These are phyloP conservation scores for Acrobasis suavella DNA, from an alignment of 2,888 invertebrate species.

Conservation along the genomic window DNA sequence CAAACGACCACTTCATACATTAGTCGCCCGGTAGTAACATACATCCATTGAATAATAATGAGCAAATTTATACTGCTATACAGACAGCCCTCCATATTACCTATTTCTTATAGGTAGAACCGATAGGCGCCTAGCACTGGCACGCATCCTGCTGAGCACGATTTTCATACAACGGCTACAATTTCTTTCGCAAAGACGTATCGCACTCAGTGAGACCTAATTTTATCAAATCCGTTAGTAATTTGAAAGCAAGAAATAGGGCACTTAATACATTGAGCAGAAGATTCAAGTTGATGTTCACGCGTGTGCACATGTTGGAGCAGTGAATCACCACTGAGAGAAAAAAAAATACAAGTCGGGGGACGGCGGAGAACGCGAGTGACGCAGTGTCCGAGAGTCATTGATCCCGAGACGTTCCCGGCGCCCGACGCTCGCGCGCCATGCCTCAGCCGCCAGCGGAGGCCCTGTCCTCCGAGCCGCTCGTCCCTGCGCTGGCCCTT, in stretches of 20 bases:
- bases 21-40: slow-evolving; percentile 47
- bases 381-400: slow-evolving; percentile 71
- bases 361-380: slow-evolving; percentile 66
- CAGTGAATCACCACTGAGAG: slow-evolving; percentile 69
- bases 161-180: slow-evolving; percentile 38
- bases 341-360: slow-evolving; percentile 69
- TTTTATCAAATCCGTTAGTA: not conserved
- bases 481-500: slow-evolving; percentile 65
- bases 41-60: slow-evolving; percentile 68
- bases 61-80: slow-evolving; percentile 43
- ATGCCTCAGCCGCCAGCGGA: slow-evolving; percentile 60
- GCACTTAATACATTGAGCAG: not conserved
- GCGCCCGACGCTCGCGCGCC: slow-evolving; percentile 56
- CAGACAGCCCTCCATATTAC: slow-evolving; percentile 37
- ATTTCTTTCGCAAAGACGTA: slow-evolving; percentile 40
- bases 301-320: slow-evolving; percentile 65
- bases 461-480: slow-evolving; percentile 48
- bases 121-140: not conserved
- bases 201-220: not conserved
- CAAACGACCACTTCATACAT: slow-evolving; percentile 1
- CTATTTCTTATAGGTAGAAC: slow-evolving; percentile 32
- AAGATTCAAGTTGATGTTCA: slow-evolving; percentile 33
- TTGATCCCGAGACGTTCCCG: slow-evolving; percentile 77
- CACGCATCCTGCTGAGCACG: slow-evolving; percentile 15
- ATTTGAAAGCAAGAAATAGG: slow-evolving; percentile 1